phyloP scores from a whole-genome alignment of 37 sponge, comb jelly and placozoan genomes.

The Petrosia ficiformis region DNA sequence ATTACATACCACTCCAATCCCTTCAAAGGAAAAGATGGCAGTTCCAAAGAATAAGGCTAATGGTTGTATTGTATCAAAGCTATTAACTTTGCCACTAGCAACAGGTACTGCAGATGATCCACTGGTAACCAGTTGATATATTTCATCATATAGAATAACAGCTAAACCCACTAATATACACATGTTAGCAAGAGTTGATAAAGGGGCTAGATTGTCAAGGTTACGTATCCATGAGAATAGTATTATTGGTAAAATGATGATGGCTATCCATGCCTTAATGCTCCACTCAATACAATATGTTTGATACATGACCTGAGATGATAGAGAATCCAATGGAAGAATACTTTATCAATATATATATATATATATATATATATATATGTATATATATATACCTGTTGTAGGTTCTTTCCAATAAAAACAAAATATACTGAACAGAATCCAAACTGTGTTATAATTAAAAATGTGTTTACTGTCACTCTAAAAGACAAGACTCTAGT shows the following conservation, averaged over 20 bases:
- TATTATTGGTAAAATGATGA: conserved; percentile 60
- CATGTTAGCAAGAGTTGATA: conserved; percentile 82
- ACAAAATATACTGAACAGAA: conserved; percentile 88
- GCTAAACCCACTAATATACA: conserved; percentile 56
- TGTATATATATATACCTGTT: conserved; percentile 57
- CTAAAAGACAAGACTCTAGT: conserved; percentile 10
- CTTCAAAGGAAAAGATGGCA: conserved; percentile 88
- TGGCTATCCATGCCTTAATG: conserved; percentile 34
- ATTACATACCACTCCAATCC: conserved; percentile 79
- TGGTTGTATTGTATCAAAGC: not conserved
- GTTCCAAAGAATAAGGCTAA: conserved; percentile 83
- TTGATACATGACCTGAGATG: conserved; percentile 32
- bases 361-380: too few relatives aligned
- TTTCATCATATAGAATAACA: conserved; percentile 55
- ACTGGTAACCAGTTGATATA: conserved; percentile 23
- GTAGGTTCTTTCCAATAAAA: conserved; percentile 72
- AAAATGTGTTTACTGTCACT: conserved; percentile 68
- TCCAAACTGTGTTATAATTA: conserved; percentile 92
- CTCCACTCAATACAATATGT: conserved; percentile 19
- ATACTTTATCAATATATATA: too few relatives aligned
- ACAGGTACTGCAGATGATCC: conserved; percentile 43
- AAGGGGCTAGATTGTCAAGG: conserved; percentile 66
- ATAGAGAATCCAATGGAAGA: not conserved
- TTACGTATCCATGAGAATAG: conserved; percentile 78
- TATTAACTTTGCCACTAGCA: conserved; percentile 58